Evolutionary conservation across 2,113 vertebrate genomes (phyloP).

Genomic region (Ptychochromis oligacanthus): DNA sequence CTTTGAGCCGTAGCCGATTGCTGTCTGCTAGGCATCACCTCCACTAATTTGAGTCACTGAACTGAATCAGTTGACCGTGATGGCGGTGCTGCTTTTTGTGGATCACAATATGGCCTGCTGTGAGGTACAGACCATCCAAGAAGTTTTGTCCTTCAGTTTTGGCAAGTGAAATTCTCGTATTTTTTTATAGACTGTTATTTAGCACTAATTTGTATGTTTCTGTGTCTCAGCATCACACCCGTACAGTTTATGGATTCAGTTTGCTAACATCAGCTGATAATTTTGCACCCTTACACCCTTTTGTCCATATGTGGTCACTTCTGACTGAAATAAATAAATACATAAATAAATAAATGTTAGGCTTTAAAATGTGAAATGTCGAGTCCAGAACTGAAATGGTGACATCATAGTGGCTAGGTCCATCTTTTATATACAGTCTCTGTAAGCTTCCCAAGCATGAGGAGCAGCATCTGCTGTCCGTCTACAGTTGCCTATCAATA

Average conservation of each 20-base stretch:
- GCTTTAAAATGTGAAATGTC: too few species aligned
- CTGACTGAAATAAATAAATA: not conserved
- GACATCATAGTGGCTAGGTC: not conserved
- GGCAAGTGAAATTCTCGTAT: not conserved
- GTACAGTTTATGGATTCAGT: not conserved
- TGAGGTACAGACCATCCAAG: accelerated
- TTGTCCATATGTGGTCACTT: not conserved
- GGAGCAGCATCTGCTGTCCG: not conserved
- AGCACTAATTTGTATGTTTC: not conserved
- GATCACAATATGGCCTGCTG: not conserved
- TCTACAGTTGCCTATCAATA: not conserved
- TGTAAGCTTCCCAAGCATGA: not conserved
- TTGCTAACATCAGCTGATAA: not conserved
- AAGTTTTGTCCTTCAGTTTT: not conserved
- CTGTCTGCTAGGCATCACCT: not conserved
- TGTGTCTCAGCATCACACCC: accelerated
- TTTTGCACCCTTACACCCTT: accelerated
- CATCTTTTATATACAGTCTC: not conserved
- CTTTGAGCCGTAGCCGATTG: not conserved
- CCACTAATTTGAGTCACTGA: not conserved
- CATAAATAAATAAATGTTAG: too few species aligned
- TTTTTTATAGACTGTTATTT: too few species aligned
- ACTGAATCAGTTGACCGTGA: not conserved
- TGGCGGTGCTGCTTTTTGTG: not conserved
- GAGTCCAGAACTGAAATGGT: too few species aligned